Evolutionary conservation across 2,888 invertebrate genomes (phyloP).

Genomic region (Dastarcus helophoroides): DNA sequence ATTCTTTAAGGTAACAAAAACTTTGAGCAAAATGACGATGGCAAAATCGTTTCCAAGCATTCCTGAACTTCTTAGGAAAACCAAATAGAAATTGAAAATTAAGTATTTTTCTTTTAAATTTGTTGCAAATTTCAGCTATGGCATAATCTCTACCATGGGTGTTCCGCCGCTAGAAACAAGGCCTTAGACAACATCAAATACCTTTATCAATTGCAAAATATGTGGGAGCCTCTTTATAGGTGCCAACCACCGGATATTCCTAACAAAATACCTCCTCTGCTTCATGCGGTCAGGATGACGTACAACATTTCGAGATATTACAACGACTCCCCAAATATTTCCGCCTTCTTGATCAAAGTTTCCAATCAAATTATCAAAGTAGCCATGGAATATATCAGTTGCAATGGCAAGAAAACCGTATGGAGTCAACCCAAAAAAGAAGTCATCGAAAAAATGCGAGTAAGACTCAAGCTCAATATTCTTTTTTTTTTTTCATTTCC

Average conservation of each 20-base stretch:
- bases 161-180: conserved; percentile 68
- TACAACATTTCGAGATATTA: conserved; percentile 68
- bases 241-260: conserved; percentile 60
- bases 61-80: too few species aligned
- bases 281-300: conserved; percentile 73
- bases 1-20: conserved; percentile 6
- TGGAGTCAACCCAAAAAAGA: conserved; percentile 63
- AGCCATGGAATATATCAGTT: conserved; percentile 66
- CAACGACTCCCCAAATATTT: conserved; percentile 68
- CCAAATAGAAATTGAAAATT: too few species aligned
- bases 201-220: conserved; percentile 72
- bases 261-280: conserved; percentile 58
- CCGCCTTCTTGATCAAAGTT: conserved; percentile 69
- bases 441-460: conserved; percentile 62
- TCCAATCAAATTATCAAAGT: conserved; percentile 81
- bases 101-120: too few species aligned
- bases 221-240: conserved; percentile 72
- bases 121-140: conserved; percentile 49
- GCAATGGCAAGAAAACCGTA: conserved; percentile 52
- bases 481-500: too few species aligned
- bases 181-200: conserved; percentile 80
- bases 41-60: too few species aligned
- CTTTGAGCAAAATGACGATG: too few species aligned
- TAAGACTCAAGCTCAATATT: too few species aligned
- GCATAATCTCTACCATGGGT: conserved; percentile 60